Evolutionary conservation across 2,888 invertebrate genomes (phyloP).

Genomic region (Metacarcinus magister): DNA sequence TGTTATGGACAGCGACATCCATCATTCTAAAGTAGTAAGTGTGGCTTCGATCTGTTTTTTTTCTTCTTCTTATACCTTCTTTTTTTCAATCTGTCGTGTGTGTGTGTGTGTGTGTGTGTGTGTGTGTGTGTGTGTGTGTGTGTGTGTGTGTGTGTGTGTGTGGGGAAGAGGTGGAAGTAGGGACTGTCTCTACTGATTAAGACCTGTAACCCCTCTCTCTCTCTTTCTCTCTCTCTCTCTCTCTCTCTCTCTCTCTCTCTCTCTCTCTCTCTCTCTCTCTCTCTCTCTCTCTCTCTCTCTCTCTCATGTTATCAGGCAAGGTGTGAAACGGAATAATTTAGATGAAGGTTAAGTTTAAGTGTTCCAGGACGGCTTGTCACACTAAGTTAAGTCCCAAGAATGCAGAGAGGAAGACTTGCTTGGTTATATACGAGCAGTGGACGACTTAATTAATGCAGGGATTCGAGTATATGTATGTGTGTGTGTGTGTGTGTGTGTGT

Average conservation of each 20-base stretch:
- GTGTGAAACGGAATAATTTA: conserved; percentile 41
- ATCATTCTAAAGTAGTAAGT: neutral
- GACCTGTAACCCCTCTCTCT: neutral
- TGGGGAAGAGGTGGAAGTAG: too few species aligned
- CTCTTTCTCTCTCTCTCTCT: conserved; percentile 26
- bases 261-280: conserved; percentile 8
- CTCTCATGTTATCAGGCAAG: neutral
- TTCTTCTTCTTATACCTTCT: neutral
- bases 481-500: neutral
- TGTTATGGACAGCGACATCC: neutral
- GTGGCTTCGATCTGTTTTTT: neutral
- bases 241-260: conserved; percentile 26
- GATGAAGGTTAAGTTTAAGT: neutral
- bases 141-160: too few species aligned
- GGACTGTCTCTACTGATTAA: neutral
- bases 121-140: too few species aligned
- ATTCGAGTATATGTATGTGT: neutral
- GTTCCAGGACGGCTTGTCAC: neutral
- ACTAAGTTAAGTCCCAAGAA: neutral
- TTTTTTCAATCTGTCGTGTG: neutral
- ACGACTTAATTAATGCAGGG: neutral
- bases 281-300: neutral
- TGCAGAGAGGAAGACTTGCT: neutral
- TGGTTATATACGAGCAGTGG: neutral
- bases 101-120: too few species aligned